A percentile compares a stretch with the other conserved stretches of the same genome.
Conservation (phyloP, 2,888 invertebrate species). For the Pterostichus madidus region DNA sequence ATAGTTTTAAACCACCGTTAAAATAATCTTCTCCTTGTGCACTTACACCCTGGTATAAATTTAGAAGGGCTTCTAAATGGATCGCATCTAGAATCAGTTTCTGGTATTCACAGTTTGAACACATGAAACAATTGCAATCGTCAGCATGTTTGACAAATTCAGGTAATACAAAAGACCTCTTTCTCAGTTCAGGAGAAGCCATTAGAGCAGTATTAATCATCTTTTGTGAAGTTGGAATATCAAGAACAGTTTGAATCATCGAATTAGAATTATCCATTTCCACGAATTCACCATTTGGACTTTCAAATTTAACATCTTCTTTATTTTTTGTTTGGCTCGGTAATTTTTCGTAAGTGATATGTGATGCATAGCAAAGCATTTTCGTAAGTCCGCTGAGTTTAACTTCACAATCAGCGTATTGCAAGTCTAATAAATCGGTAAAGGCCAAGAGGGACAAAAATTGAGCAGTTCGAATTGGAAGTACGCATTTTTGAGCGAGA, state of each 20-base stretch:
- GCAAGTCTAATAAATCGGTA: slow-evolving; percentile 71
- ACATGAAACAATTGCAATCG: slow-evolving; percentile 71
- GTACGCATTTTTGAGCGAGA: slow-evolving; percentile 72
- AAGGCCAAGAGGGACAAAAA: slow-evolving; percentile 72
- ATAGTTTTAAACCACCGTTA: slow-evolving; percentile 69
- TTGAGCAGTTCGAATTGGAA: slow-evolving; percentile 72
- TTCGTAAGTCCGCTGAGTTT: slow-evolving; percentile 72
- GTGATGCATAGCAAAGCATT: slow-evolving; percentile 70
- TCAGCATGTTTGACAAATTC: slow-evolving; percentile 69
- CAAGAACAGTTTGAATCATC: slow-evolving; percentile 68
- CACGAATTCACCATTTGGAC: not conserved
- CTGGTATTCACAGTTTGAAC: slow-evolving; percentile 71
- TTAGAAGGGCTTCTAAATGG: slow-evolving; percentile 70
- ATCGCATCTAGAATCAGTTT: slow-evolving; percentile 69
- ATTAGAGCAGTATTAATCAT: slow-evolving; percentile 65
- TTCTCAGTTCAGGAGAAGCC: slow-evolving; percentile 70
- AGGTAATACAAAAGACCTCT: slow-evolving; percentile 70
- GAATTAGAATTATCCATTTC: slow-evolving; percentile 26
- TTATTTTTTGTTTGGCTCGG: slow-evolving; percentile 23
- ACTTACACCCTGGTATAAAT: slow-evolving; percentile 64
- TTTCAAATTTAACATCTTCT: slow-evolving; percentile 14
- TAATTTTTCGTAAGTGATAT: slow-evolving; percentile 28
- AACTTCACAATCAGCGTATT: slow-evolving; percentile 72
- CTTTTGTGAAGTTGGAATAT: slow-evolving; percentile 66
- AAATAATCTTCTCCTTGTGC: slow-evolving; percentile 67